Conservation (phyloP, 2,797 vertebrate species). For the Paratrypauchen microcephalus region DNA sequence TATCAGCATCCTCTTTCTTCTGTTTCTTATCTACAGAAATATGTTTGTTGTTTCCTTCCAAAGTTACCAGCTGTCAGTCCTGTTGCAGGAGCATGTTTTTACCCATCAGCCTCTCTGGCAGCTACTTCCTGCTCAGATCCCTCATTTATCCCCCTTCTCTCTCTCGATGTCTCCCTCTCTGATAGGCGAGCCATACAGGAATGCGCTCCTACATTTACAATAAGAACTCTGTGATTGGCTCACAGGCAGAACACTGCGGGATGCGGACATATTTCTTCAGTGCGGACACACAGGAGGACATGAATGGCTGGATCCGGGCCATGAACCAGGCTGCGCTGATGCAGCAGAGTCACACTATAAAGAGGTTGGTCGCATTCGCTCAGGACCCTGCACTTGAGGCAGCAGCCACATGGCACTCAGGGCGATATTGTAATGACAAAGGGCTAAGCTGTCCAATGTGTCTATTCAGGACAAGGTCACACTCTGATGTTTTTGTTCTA, state of each 20-base stretch:
- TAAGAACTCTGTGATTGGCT: constrained; percentile 90
- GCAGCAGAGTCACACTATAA: constrained; percentile 88
- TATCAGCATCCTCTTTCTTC: constrained; percentile 26
- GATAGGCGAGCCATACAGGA: constrained; percentile 92
- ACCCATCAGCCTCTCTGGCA: constrained; percentile 32
- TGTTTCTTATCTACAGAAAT: constrained; percentile 23
- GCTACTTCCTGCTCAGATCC: constrained; percentile 28
- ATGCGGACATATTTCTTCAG: constrained; percentile 99
- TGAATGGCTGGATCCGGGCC: constrained; percentile 94
- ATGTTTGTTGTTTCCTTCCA: constrained; percentile 36
- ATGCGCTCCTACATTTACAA: constrained; percentile 97
- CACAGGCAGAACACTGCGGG: constrained; percentile 91
- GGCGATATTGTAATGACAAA: constrained; percentile 14
- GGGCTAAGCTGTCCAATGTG: not conserved
- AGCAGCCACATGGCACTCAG: constrained; percentile 6
- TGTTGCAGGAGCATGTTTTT: constrained; percentile 31
- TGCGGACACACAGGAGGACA: constrained; percentile 96
- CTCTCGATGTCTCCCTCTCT: constrained; percentile 38
- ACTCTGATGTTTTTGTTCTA: not conserved
- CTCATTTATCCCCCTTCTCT: constrained; percentile 24
- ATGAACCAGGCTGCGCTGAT: constrained; percentile 98
- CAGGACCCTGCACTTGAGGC: constrained; percentile 20
- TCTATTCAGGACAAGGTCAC: not conserved
- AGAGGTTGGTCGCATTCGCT: constrained; percentile 79
- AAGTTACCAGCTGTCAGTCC: constrained; percentile 40